Evolutionary conservation across 92 coral and sea anemone species (phyloP).

Genomic region (Epizoanthus stellaris): DNA sequence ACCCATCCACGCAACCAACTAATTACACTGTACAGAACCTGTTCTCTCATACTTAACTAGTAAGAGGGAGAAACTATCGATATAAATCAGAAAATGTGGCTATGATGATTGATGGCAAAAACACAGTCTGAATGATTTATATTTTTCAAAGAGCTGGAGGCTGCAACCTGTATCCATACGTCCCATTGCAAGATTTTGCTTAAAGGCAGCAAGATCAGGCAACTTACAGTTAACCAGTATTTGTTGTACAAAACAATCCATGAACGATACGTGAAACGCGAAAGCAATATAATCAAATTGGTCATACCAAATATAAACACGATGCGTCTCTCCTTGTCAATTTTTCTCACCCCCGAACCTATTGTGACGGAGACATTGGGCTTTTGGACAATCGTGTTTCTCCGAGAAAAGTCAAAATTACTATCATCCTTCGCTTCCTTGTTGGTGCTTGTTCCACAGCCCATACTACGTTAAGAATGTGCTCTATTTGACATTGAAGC

Average conservation of each 20-base stretch:
- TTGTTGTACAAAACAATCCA: background rate
- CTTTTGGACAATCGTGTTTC: conserved; percentile 77
- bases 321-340: conserved; percentile 68
- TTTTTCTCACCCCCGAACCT: conserved; percentile 82
- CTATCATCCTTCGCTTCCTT: conserved; percentile 44
- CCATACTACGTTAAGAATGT: conserved; percentile 55
- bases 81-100: too few relatives aligned
- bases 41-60: too few relatives aligned
- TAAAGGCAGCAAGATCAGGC: background rate
- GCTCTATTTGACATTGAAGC: background rate
- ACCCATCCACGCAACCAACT: too few relatives aligned
- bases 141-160: background rate
- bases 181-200: conserved; percentile 19
- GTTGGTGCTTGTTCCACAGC: conserved; percentile 73
- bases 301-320: conserved; percentile 86
- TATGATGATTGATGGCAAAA: too few relatives aligned
- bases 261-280: background rate
- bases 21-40: too few relatives aligned
- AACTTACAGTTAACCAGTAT: background rate
- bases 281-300: background rate
- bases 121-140: too few relatives aligned
- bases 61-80: too few relatives aligned
- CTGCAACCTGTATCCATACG: background rate
- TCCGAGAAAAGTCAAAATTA: conserved; percentile 76
- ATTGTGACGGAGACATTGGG: conserved; percentile 80